Evolutionary conservation across 2,888 invertebrate species (phyloP).

Genomic region (Euzetes globulus): DNA sequence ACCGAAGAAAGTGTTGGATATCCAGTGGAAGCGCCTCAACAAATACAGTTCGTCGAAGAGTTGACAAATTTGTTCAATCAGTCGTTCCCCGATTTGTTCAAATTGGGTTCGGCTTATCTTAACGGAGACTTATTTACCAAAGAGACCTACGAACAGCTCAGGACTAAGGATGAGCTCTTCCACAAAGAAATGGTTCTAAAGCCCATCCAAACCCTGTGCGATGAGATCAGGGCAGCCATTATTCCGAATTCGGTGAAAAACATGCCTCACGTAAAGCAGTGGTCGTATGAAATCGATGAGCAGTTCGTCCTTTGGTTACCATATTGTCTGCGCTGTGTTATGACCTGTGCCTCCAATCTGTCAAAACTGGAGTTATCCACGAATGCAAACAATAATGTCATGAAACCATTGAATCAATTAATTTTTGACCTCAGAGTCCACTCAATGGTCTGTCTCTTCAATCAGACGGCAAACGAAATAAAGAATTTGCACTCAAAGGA

Average conservation of each 20-base stretch:
- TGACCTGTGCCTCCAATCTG: slow-evolving; percentile 66
- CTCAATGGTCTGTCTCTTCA: slow-evolving; percentile 74
- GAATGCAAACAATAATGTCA: slow-evolving; percentile 58
- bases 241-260: slow-evolving; percentile 50
- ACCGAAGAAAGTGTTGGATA: slow-evolving; percentile 26
- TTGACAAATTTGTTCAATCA: slow-evolving; percentile 65
- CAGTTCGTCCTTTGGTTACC: slow-evolving; percentile 59
- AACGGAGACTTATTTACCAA: slow-evolving; percentile 73
- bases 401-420: slow-evolving; percentile 72
- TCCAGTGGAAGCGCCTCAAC: slow-evolving; percentile 53
- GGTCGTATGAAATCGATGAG: slow-evolving; percentile 44
- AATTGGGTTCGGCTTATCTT: slow-evolving; percentile 88
- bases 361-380: slow-evolving; percentile 72
- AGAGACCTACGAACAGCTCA: slow-evolving; percentile 37
- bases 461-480: slow-evolving; percentile 64
- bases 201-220: slow-evolving; percentile 65
- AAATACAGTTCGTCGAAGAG: slow-evolving; percentile 70
- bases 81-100: slow-evolving; percentile 85
- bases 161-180: slow-evolving; percentile 52
- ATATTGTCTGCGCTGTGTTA: slow-evolving; percentile 68
- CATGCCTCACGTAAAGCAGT: slow-evolving; percentile 9
- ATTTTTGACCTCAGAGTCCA: slow-evolving; percentile 78
- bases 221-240: slow-evolving; percentile 64
- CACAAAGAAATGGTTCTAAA: slow-evolving; percentile 67
- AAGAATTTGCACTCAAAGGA: slow-evolving; percentile 50